Evolutionary conservation across 1,140 invertebrate genomes (phyloP).

Genomic region (Dinoponera quadriceps): DNA sequence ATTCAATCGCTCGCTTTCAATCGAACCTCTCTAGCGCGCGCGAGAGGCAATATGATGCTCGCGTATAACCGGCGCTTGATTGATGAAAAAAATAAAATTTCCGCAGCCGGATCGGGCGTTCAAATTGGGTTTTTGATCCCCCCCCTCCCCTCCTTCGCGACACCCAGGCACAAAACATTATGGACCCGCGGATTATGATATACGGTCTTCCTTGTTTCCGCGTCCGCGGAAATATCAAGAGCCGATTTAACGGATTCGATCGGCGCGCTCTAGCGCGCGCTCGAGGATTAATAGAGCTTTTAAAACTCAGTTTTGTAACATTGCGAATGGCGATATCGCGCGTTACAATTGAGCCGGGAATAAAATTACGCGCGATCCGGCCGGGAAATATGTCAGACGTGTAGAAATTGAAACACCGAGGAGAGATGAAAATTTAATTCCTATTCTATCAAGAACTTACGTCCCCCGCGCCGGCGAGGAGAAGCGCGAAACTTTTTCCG

Average conservation of each 20-base stretch:
- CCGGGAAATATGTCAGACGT: neutral
- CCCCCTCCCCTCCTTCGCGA: too few species aligned
- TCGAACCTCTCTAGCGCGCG: constrained; percentile 24
- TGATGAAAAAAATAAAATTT: constrained; percentile 49
- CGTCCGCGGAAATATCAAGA: constrained; percentile 29
- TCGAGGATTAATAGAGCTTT: neutral
- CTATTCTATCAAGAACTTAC: neutral
- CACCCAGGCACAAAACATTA: constrained; percentile 26
- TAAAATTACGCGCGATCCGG: neutral
- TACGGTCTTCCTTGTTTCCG: constrained; percentile 34
- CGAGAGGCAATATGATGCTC: constrained; percentile 39
- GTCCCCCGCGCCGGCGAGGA: too few species aligned
- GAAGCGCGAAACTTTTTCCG: neutral
- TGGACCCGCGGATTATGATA: constrained; percentile 14
- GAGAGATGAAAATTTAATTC: neutral
- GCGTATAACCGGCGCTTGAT: constrained; percentile 31
- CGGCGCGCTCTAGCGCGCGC: neutral
- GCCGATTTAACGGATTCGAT: constrained; percentile 16
- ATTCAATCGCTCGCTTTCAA: constrained; percentile 56
- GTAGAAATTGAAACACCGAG: neutral
- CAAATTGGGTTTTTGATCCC: constrained; percentile 47
- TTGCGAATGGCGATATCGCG: constrained; percentile 4
- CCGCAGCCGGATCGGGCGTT: constrained; percentile 11
- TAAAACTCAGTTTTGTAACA: too few species aligned
- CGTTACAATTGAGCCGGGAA: neutral